Conservation (phyloP, 2,113 vertebrate species). For the Charadrius vociferus region DNA sequence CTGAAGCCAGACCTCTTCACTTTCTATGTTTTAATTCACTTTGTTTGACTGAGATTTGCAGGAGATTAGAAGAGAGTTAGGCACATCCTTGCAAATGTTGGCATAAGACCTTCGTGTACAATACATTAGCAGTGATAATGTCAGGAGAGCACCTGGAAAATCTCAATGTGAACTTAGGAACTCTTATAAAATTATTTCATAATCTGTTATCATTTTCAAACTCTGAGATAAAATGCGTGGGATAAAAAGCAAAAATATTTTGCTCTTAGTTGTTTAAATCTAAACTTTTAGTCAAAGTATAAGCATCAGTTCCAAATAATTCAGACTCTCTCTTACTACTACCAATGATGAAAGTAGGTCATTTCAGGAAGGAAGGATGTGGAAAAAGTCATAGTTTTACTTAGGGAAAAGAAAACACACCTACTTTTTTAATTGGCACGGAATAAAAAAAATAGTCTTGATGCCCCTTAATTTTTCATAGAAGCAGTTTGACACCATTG, state of each 20-base stretch:
- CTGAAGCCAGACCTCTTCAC: background rate
- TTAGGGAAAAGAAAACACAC: background rate
- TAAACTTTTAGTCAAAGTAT: background rate
- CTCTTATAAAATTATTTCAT: background rate
- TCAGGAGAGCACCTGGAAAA: background rate
- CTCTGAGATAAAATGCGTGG: background rate
- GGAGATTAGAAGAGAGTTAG: background rate
- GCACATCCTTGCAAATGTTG: background rate
- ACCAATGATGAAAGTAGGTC: background rate
- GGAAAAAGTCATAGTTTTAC: background rate
- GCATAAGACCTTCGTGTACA: background rate
- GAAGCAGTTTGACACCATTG: background rate
- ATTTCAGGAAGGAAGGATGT: background rate
- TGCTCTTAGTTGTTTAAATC: background rate
- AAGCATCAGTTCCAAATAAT: background rate
- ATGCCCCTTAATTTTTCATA: background rate
- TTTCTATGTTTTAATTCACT: background rate
- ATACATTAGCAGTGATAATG: background rate
- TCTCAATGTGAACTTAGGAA: background rate
- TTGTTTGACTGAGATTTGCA: background rate
- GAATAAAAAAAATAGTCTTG: background rate
- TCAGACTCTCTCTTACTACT: background rate
- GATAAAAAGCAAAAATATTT: background rate
- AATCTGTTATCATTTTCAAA: background rate
- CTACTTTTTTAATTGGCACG: background rate